phyloP scores from a whole-genome alignment of 1,140 invertebrate genomes.

The Cyrtorhinus lividipennis region DNA sequence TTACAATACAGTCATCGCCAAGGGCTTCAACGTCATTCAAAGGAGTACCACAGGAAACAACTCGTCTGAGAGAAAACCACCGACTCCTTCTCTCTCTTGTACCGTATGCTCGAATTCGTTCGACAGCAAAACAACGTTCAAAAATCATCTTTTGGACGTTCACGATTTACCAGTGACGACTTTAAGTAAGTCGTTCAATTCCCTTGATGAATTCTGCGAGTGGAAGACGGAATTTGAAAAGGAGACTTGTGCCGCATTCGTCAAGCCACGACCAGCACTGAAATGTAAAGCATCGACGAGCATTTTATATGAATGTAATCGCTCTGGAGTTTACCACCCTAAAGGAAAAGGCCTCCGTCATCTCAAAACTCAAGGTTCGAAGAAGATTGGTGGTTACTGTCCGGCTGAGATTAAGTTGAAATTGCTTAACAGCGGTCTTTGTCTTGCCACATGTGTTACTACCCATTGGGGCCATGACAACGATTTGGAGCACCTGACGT shows the following conservation, averaged over 20 bases:
- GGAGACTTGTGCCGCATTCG: not conserved
- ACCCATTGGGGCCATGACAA: not conserved
- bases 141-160: not conserved
- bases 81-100: not conserved
- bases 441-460: not conserved
- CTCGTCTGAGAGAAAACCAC: too few relatives aligned
- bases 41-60: too few relatives aligned
- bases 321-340: not conserved
- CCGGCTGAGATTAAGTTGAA: not conserved
- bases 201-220: not conserved
- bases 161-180: not conserved
- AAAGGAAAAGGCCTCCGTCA: not conserved
- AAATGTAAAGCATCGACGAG: not conserved
- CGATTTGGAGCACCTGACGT: not conserved
- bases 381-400: not conserved
- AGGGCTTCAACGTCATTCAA: too few relatives aligned
- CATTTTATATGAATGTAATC: not conserved
- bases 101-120: not conserved
- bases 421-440: not conserved
- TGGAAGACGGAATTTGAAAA: not conserved
- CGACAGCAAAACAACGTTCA: not conserved
- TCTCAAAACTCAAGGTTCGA: not conserved
- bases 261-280: not conserved
- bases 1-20: too few relatives aligned
- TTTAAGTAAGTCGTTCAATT: not conserved